Conservation (phyloP, 2,797 vertebrate species). For the Poeciliopsis turneri region DNA sequence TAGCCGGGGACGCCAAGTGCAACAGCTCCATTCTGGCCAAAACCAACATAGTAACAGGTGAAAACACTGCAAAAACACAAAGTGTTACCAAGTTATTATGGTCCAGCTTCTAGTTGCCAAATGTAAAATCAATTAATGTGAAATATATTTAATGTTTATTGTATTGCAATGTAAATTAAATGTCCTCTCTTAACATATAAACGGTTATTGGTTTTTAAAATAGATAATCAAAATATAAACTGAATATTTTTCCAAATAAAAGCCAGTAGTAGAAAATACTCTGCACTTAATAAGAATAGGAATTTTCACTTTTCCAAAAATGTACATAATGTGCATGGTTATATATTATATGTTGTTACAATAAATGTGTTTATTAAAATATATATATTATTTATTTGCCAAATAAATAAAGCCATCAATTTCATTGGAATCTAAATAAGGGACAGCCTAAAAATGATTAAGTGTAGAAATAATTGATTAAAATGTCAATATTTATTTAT, state of each 20-base stretch:
- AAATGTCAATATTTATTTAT: not conserved
- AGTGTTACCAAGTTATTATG: too few species aligned
- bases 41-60: constrained; percentile 75
- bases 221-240: not conserved
- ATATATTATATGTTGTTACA: too few species aligned
- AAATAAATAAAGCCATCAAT: not conserved
- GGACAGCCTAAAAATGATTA: not conserved
- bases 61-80: not conserved
- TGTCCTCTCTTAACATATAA: not conserved
- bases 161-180: not conserved
- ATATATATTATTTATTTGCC: too few species aligned
- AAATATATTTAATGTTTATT: not conserved
- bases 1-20: constrained; percentile 75
- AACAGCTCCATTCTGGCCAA: constrained; percentile 67
- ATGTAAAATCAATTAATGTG: too few species aligned
- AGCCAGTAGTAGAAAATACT: not conserved
- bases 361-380: too few species aligned
- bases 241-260: not conserved
- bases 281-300: not conserved
- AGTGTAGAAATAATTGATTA: not conserved
- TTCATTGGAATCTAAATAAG: not conserved
- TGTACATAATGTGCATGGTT: too few species aligned
- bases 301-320: not conserved
- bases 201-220: not conserved
- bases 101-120: too few species aligned